These are phyloP conservation scores for Chaenogobius annularis DNA, from an alignment of 2,113 vertebrate species.

Conservation along the genomic window DNA sequence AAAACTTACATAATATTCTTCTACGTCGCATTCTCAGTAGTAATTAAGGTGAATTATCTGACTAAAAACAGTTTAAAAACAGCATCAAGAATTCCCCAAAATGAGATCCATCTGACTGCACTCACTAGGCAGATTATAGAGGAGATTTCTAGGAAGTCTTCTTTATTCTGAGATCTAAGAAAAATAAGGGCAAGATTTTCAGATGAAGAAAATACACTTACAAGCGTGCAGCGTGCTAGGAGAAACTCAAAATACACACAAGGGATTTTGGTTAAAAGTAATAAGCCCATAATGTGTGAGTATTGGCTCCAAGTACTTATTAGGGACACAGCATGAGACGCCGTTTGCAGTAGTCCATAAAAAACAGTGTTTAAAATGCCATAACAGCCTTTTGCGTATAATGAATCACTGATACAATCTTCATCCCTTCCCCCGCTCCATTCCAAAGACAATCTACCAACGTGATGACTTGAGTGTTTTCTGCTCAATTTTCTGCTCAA, in stretches of 20 bases:
- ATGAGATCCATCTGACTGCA: neutral
- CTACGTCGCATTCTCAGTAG: neutral
- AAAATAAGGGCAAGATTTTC: constrained; percentile 18
- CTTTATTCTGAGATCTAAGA: constrained; percentile 18
- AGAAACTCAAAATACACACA: constrained; percentile 1
- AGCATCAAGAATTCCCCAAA: neutral
- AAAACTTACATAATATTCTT: neutral
- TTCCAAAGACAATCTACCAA: constrained; percentile 14
- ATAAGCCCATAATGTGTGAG: constrained; percentile 8
- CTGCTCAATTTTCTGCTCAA: constrained; percentile 60
- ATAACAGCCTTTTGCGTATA: constrained; percentile 14
- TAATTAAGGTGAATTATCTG: neutral
- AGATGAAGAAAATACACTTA: constrained; percentile 8
- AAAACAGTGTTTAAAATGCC: constrained; percentile 16
- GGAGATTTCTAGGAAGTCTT: constrained; percentile 17
- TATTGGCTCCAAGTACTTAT: constrained; percentile 18
- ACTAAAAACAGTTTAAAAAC: neutral
- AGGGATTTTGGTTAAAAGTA: constrained; percentile 2
- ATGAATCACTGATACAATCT: constrained; percentile 20
- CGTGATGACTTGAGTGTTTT: constrained; percentile 47
- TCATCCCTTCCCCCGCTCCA: constrained; percentile 4
- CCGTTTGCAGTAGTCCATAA: neutral
- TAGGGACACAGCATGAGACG: neutral
- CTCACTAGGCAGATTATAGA: neutral
- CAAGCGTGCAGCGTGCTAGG: constrained; percentile 4